phyloP scores from a whole-genome alignment of 2,888 invertebrate species.

The Synergus gifuensis region DNA sequence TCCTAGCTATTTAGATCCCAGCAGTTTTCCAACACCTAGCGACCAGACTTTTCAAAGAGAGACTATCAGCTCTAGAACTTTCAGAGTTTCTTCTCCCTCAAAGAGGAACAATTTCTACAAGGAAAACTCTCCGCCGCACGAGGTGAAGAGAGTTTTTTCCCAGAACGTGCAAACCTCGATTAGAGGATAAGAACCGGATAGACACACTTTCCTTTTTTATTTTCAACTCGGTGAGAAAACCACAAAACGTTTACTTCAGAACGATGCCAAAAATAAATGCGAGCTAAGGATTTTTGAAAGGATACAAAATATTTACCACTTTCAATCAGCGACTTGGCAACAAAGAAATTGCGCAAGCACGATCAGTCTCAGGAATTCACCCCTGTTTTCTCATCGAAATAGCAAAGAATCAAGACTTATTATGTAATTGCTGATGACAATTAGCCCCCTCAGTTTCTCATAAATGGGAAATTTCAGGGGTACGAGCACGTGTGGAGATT shows the following conservation, averaged over 20 bases:
- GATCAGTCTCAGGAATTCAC: neutral
- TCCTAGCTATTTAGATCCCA: constrained; percentile 58
- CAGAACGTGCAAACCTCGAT: constrained; percentile 51
- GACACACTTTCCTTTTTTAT: constrained; percentile 48
- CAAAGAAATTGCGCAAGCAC: constrained; percentile 17
- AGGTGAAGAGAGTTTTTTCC: constrained; percentile 56
- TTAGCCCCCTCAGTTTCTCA: neutral
- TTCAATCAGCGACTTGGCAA: neutral
- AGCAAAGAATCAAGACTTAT: constrained; percentile 20
- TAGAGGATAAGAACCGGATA: constrained; percentile 52
- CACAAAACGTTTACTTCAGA: constrained; percentile 55
- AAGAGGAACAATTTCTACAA: constrained; percentile 55
- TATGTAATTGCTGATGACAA: neutral
- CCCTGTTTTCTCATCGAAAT: neutral
- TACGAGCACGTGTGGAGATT: neutral
- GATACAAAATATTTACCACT: constrained; percentile 1
- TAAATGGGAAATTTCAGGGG: too few relatives aligned
- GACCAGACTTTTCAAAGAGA: constrained; percentile 47
- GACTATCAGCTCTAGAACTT: constrained; percentile 27
- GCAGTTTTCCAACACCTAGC: constrained; percentile 47
- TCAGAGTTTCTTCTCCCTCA: constrained; percentile 34
- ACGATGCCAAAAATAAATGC: constrained; percentile 64
- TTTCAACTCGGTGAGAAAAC: constrained; percentile 48
- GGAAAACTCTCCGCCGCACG: constrained; percentile 56
- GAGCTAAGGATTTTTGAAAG: constrained; percentile 24